Evolutionary conservation across 92 coral and sea anemone genomes (phyloP), one percentile per base, ranked within the genome.

Genomic region (Siderastrea siderea): DNA sequence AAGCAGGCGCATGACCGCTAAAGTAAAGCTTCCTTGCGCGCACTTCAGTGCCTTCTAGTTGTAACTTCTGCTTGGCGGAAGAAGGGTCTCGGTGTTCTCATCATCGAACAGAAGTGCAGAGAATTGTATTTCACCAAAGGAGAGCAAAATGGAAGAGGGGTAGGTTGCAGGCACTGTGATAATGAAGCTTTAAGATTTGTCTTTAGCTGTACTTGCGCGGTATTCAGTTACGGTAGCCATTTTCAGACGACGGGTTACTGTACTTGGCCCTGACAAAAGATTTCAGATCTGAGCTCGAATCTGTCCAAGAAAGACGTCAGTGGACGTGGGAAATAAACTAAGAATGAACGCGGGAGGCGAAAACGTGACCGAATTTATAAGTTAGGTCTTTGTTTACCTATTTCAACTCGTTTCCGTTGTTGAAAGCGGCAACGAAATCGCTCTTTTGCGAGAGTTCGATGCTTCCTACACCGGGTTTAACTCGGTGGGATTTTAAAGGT

Each of bases 1-100:
- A 61, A 74, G 48, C 87, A 84, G 87, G 87, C 87, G 52, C 67
- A 3, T 7, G 52, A 16, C 6, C 47, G 68, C 11, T 47, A 59
- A 84, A 63, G 61, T 46, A 60, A 38, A 26, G 13, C 60, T 49
- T 4, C 19, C 53, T 3, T 68, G 77, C 64, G 66, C 46, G 38
- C 77, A 57, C 58, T 70, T 79, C 47, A 4, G 11, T 46, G 16
- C 68, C 47, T 78, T 60, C 70, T 47, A 74, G 78, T 46, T 45
- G 57, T 2, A 48, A 17, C 51, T 14, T 49, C 17, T 11, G 48
- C 62, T 53, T 63, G 7, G 62, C 61, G 47, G 48, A 52, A 57
- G 57, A 44, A 43, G 64, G 38, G 47, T 70, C 47, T 46, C n/a
- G 67, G 14, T 53, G 10, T 57, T 19, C 60, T 13, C 10, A 48